Percentiles rank a stretch among this genome's conserved stretches.
Conservation (phyloP, 2,797 vertebrate species). For the Anas acuta region DNA sequence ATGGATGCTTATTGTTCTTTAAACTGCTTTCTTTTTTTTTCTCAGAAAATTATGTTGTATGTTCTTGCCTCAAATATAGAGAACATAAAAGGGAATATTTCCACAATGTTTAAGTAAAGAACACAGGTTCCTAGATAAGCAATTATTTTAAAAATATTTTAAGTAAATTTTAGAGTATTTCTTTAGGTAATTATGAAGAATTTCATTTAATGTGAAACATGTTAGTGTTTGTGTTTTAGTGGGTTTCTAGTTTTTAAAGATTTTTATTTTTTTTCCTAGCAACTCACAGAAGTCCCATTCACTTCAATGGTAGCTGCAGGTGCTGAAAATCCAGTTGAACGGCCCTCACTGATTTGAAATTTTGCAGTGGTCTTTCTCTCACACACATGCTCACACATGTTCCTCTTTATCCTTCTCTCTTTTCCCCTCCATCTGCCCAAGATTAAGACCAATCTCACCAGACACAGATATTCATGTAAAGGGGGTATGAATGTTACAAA, state of each 20-base stretch:
- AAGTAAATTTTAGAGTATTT: not conserved
- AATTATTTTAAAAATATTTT: not conserved
- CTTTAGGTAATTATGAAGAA: not conserved
- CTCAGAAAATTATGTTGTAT: not conserved
- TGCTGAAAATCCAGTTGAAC: constrained; percentile 42
- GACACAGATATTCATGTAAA: not conserved
- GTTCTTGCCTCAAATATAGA: not conserved
- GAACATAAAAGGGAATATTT: not conserved
- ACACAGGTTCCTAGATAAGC: not conserved
- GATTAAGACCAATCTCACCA: not conserved
- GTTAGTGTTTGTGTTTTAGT: not conserved
- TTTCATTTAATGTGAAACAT: constrained; percentile 6
- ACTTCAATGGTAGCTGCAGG: constrained; percentile 37
- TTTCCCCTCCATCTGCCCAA: constrained; percentile 10
- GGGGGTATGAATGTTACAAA: not conserved
- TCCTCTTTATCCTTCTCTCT: constrained; percentile 17
- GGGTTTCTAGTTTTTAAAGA: not conserved
- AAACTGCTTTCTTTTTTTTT: not conserved
- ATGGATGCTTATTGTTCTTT: not conserved
- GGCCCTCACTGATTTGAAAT: not conserved
- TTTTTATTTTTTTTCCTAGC: not conserved
- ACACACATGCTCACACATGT: constrained; percentile 35
- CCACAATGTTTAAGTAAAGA: not conserved
- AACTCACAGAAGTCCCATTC: constrained; percentile 13
- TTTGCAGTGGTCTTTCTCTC: constrained; percentile 48